phyloP scores from a whole-genome alignment of 2,113 vertebrate genomes.

The Erythrolamprus reginae region DNA sequence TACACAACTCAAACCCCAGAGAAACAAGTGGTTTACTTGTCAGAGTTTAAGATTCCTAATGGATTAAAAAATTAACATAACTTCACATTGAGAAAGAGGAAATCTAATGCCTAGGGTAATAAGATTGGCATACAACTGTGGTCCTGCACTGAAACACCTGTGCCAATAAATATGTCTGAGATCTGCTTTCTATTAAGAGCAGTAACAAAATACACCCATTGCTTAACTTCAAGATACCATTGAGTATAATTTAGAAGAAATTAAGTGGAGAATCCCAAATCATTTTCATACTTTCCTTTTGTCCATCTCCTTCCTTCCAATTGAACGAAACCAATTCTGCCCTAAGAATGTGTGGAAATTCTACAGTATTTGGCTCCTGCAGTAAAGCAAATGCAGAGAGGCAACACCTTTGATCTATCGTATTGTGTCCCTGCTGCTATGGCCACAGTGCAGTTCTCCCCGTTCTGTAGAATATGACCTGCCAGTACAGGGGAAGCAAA shows the following conservation, averaged over 20 bases:
- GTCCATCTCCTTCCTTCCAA: background rate
- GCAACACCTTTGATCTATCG: background rate
- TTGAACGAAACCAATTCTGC: background rate
- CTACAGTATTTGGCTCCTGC: background rate
- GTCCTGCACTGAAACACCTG: background rate
- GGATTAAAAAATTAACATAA: slow-evolving; percentile 66
- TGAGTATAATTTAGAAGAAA: slow-evolving; percentile 46
- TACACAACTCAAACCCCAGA: slow-evolving; percentile 55
- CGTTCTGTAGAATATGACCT: background rate
- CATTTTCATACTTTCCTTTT: background rate
- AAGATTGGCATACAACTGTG: background rate
- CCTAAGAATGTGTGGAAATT: background rate
- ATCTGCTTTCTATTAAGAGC: slow-evolving; percentile 45
- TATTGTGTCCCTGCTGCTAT: no score
- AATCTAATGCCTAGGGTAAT: background rate
- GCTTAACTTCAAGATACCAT: slow-evolving; percentile 27
- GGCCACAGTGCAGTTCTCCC: background rate
- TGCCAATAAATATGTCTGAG: slow-evolving; percentile 66
- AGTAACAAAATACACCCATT: slow-evolving; percentile 42
- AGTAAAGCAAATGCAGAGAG: background rate
- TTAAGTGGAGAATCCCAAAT: background rate
- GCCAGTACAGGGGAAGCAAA: background rate
- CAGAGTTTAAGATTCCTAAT: slow-evolving; percentile 61
- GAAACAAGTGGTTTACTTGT: slow-evolving; percentile 59
- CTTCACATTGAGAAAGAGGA: slow-evolving; percentile 53